Evolutionary conservation across 2,888 invertebrate species (phyloP), one percentile per base, ranked within the genome.

Genomic region (Stegophylla sp.): DNA sequence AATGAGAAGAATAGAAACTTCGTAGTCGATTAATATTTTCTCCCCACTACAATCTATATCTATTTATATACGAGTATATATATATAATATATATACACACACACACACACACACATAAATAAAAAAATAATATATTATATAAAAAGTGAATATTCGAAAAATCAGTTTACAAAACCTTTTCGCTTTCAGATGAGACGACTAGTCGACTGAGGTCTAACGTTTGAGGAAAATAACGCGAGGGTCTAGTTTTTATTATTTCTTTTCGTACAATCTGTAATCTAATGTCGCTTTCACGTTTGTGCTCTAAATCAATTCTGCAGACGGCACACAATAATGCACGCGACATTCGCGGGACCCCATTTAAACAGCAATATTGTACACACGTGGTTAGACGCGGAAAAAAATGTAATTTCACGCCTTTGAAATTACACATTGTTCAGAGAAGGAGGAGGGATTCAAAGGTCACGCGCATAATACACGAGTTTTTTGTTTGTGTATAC

Each of bases 391-490:
- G 28, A 53, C 1, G 20, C 3, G 5, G 3, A 71, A 51, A 20
- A 71, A 28, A 51, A 72, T n/a, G 72, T 59, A 15, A 2, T 72
- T 72, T 59, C 56, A 23, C 56, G 72, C 72, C 23, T 23, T 72
- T 3, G 43, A 41, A 43, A 72, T 53, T 53, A 53, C 34, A 34
- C 34, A 23, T 53, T 71, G 71, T 53, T 53, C 41, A 17, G 10
- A 43, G 10, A 43, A n/a, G n/a, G n/a, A n/a, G n/a, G 34, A 43
- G 23, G 43, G 23, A 9, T 45, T 66, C 43, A 66, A 66, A 61
- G 61, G 41, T 23, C 48, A 48, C 43, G 10, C 2, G 10, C 2
- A 66, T 43, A 20, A 23, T 15, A 66, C 4, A 51, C 63, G n/a
- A 9, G 41, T 12, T 34, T 34, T 34, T 7, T 34, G 34, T 34